Percentiles rank a stretch among this genome's conserved stretches.
Evolutionary conservation across 2,888 invertebrate species (phyloP).

Genomic region (Chrysodeixis includens): DNA sequence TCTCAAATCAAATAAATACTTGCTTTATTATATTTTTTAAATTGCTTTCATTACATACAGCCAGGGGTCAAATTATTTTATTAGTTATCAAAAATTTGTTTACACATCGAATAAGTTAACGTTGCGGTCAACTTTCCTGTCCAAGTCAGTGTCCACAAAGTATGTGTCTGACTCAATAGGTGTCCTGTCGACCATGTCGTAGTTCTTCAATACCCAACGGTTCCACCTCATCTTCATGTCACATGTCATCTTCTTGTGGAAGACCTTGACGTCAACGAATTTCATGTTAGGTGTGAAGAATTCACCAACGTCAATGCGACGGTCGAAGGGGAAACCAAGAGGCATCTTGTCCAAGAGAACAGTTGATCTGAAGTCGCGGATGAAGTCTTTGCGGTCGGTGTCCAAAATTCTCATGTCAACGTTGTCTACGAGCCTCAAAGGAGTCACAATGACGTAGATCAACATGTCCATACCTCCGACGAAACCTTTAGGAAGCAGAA

Average conservation of each 20-base stretch:
- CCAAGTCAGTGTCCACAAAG: constrained; percentile 73
- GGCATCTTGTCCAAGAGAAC: constrained; percentile 90
- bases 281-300: constrained; percentile 92
- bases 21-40: constrained; percentile 34
- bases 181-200: constrained; percentile 70
- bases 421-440: constrained; percentile 83
- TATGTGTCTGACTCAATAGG: constrained; percentile 72
- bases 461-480: constrained; percentile 91
- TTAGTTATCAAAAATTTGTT: constrained; percentile 17
- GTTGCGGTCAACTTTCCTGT: constrained; percentile 50
- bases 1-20: constrained; percentile 26
- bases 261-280: constrained; percentile 91
- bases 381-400: constrained; percentile 81
- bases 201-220: constrained; percentile 77
- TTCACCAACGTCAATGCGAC: constrained; percentile 88
- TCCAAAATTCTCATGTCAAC: constrained; percentile 77
- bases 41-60: constrained; percentile 25
- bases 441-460: constrained; percentile 90
- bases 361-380: constrained; percentile 78
- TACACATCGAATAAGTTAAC: constrained; percentile 42
- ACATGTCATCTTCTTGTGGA: constrained; percentile 88
- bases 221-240: constrained; percentile 84
- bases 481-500: constrained; percentile 92
- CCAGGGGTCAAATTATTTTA: neutral
- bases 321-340: constrained; percentile 93